Percentiles rank a stretch among this genome's conserved stretches.
These are phyloP conservation scores for Meleagris gallopavo DNA, from an alignment of 2,113 vertebrate genomes.

Conservation along the genomic window DNA sequence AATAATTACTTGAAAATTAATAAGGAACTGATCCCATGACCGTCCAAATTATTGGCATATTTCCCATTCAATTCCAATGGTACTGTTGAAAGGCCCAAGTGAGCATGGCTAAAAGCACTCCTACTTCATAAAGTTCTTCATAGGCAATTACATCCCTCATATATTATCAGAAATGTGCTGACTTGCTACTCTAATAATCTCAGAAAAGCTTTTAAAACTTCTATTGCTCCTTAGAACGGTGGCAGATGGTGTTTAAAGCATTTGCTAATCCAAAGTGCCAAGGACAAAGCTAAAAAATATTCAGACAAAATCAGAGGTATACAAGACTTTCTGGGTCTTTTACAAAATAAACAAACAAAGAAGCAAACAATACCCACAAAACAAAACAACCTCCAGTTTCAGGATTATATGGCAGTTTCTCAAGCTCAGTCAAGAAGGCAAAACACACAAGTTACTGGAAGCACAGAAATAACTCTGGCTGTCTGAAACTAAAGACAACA, in stretches of 20 bases:
- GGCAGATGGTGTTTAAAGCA: background rate
- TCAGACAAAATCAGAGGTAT: background rate
- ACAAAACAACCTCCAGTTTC: background rate
- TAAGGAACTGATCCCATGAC: background rate
- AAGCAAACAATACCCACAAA: background rate
- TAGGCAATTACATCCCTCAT: background rate
- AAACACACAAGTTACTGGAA: background rate
- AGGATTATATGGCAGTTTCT: background rate
- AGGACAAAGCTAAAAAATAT: background rate
- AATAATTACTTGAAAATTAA: background rate
- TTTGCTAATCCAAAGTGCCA: background rate
- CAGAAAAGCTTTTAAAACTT: constrained; percentile 9
- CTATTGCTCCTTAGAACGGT: background rate
- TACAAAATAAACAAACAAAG: background rate
- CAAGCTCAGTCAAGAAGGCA: background rate
- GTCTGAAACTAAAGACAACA: background rate
- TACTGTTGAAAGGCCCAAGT: background rate
- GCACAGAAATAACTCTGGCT: background rate
- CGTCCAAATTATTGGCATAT: background rate
- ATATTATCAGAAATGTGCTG: background rate
- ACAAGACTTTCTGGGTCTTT: background rate
- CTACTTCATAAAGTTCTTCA: background rate
- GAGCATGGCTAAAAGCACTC: background rate
- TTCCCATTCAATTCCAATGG: background rate
- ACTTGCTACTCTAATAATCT: background rate